phyloP scores from a whole-genome alignment of 2,888 invertebrate species.

The Congeria kusceri region DNA sequence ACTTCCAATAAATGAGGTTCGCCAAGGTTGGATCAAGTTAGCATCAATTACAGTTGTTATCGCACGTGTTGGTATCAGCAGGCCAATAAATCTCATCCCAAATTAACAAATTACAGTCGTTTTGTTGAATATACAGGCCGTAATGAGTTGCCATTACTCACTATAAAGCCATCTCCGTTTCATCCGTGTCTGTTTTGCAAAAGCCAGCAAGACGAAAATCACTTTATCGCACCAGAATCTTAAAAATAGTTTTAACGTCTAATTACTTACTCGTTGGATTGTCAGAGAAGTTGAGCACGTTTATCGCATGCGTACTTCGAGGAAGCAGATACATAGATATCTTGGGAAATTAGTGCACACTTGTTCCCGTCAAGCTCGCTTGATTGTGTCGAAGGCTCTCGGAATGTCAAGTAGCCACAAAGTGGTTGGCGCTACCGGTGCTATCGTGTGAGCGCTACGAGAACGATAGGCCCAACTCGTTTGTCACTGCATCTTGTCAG shows the following conservation, averaged over 20 bases:
- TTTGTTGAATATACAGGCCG: neutral
- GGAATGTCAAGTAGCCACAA: neutral
- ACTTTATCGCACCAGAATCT: neutral
- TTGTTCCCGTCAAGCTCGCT: slow-evolving; percentile 17
- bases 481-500: neutral
- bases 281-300: neutral
- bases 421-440: too few species aligned
- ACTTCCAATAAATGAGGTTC: too few species aligned
- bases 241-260: neutral
- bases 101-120: slow-evolving; percentile 1
- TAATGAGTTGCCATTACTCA: neutral
- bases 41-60: too few species aligned
- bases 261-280: neutral
- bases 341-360: slow-evolving; percentile 46
- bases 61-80: too few species aligned
- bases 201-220: neutral
- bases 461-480: too few species aligned
- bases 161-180: neutral
- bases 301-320: neutral
- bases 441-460: too few species aligned
- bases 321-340: slow-evolving; percentile 28
- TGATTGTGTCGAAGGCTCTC: neutral
- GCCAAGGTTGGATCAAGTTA: too few species aligned
- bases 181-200: too few species aligned
- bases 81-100: too few species aligned